Evolutionary conservation across 2,797 vertebrate genomes (phyloP), one percentile per base, ranked within the genome.

Genomic region (Esox masquinongy): DNA sequence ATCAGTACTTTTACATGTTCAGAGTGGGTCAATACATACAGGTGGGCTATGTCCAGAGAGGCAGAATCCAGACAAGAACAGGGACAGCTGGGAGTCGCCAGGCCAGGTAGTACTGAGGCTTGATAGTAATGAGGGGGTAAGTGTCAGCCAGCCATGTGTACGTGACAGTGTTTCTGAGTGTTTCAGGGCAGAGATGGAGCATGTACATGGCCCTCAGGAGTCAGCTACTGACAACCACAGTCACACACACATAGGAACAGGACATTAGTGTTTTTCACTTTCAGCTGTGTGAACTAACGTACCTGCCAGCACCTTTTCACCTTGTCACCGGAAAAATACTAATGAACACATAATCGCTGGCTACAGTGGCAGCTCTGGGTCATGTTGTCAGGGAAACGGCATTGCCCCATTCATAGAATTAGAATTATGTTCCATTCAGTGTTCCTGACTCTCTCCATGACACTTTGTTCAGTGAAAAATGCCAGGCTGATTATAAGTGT

Each of bases 281-380:
- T 31, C 5, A 31, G 9, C 43, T 14, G 11, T 14, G 31, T 36
- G 12, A 72, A n/a, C 70, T 22, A 15, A 9, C 16, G 9, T 34
- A 8, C 51, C n/a, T n/a, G 9, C 29, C 70, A 7, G 7, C 17
- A 59, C 70, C 19, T 72, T 72, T n/a, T 19, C 51, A 53, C 50
- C 19, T 8, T 39, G 19, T n/a, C 39, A 67, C 26, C 78, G 82
- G 80, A 82, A 84, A 81, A 71, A 80, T 82, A 76, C 76, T 77
- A 78, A 82, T 79, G 77, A 76, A 70, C 68, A 47, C 49, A 76
- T 72, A 71, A 72, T 80, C 72, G 75, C 61, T 64, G 39, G 39
- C 36, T 34, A 61, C 72, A 74, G 71, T 70, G 29, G 51, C 67
- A 11, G 51, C 24, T 53, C 68, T 51, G 70, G 77, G n/a, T 67